Percentiles rank a stretch among this genome's conserved stretches.
phyloP scores from a whole-genome alignment of 2,797 vertebrate genomes.

The Girardinus metallicus region DNA sequence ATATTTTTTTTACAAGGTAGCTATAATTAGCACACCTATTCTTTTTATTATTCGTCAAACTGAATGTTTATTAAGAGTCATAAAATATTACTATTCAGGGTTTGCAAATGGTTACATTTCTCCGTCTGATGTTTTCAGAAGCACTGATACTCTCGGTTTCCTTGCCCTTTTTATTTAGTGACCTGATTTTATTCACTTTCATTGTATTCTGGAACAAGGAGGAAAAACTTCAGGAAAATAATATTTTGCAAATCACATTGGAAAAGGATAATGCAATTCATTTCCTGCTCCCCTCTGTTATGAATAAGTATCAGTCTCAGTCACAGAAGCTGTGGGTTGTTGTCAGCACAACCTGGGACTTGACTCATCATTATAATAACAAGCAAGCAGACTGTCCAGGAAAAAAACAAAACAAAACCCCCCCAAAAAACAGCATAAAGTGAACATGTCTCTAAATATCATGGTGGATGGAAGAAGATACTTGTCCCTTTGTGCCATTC shows the following conservation, averaged over 20 bases:
- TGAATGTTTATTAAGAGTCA: not conserved
- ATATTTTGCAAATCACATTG: conserved; percentile 1
- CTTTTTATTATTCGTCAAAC: not conserved
- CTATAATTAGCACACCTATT: not conserved
- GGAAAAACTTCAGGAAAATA: not conserved
- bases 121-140: not conserved
- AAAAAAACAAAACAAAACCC: not conserved
- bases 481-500: not conserved
- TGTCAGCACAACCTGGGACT: not conserved
- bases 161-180: not conserved
- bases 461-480: not conserved
- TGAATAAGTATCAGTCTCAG: not conserved
- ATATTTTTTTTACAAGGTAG: not conserved
- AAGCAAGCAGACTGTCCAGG: not conserved
- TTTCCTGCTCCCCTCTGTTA: not conserved
- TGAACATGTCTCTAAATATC: not conserved
- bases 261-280: conserved; percentile 3
- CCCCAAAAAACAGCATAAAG: too few species aligned
- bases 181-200: not conserved
- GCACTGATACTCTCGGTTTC: not conserved
- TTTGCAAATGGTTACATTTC: not conserved
- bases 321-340: conserved; percentile 5
- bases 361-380: not conserved
- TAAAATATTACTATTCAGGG: not conserved
- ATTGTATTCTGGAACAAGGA: not conserved